Evolutionary conservation across 2,888 invertebrate genomes (phyloP).

Genomic region (Sesia bembeciformis): DNA sequence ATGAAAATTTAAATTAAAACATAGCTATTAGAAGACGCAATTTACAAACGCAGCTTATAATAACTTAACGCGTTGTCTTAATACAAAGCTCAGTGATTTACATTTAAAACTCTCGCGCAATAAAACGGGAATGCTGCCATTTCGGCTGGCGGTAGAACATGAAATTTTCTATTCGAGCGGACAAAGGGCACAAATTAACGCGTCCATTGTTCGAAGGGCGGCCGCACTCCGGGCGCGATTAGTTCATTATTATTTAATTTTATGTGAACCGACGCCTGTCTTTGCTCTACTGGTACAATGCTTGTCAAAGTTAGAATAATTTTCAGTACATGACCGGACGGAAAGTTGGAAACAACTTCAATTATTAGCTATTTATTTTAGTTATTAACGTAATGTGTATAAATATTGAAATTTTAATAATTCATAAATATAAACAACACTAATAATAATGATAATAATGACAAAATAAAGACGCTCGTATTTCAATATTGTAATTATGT

Average conservation of each 20-base stretch:
- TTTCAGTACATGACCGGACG: not conserved
- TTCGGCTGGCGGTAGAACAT: conserved; percentile 52
- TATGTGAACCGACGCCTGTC: conserved; percentile 34
- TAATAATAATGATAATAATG: not conserved
- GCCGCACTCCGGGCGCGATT: conserved; percentile 38
- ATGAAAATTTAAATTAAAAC: not conserved
- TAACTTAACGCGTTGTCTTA: conserved; percentile 27
- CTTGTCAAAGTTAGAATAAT: conserved; percentile 7
- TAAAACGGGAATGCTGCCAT: conserved; percentile 54
- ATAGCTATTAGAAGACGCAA: not conserved
- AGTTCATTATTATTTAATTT: conserved; percentile 68
- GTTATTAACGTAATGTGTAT: not conserved
- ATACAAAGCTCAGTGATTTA: conserved; percentile 59
- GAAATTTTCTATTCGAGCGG: conserved; percentile 66
- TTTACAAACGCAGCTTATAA: not conserved
- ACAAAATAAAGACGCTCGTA: no score
- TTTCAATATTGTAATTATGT: no score
- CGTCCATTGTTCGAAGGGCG: conserved; percentile 51
- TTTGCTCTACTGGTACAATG: conserved; percentile 19
- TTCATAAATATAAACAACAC: not conserved
- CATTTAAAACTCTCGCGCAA: conserved; percentile 52
- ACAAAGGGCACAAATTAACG: conserved; percentile 70
- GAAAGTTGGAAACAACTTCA: not conserved
- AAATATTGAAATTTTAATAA: not conserved
- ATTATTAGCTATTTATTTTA: not conserved